Base-by-base conservation (phyloP, 2,797 vertebrate species). In the Cebuella pygmaea region DNA sequence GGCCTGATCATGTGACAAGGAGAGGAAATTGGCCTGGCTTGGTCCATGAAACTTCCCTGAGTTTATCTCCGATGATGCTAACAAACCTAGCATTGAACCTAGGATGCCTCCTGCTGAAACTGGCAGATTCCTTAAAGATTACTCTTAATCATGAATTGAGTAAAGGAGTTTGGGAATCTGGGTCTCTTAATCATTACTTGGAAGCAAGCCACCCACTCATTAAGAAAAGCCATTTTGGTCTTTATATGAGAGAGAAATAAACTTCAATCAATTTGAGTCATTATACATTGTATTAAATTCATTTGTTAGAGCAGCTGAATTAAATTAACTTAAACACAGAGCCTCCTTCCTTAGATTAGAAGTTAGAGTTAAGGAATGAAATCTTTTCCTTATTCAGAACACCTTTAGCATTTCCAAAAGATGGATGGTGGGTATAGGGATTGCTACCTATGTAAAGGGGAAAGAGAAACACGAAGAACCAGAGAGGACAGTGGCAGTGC, bases 301-400 rank as follows among this genome's bases (percentile, higher is more conserved):
- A 92, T 95, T 93, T 81, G 92, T 89, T 89, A 90, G 3, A 83
- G 80, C 82, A 94, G 79, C 88, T 48, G 61, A 67, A 90, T 90
- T 92, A 92, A 95, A 93, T 95, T 92, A 94, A 96, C 70, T 61
- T 80, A 89, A 89, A 93, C 67, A 86, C 50, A 46, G 86, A n/a
- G 27, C 36, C 33, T 39, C 84, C 57, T 93, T 20, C 70, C 39
- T 61, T 39, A 61, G 91, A 89, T 59, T 88, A 81, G 50, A 39
- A 36, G 81, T 52, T 75, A 83, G 61, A 76, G 61, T 84, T 92
- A 74, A 39, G 61, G 44, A 93, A 26, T 39, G 27, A 74, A 27
- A 46, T 46, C 22, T 81, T 88, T 88, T 87, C 72, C 67, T 83
- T 85, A 87, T 67, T 96, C 36, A 19, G 85, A 84, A 87, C 15